Conservation (phyloP, 2,888 invertebrate species). For the Lepidochitona cinerea region DNA sequence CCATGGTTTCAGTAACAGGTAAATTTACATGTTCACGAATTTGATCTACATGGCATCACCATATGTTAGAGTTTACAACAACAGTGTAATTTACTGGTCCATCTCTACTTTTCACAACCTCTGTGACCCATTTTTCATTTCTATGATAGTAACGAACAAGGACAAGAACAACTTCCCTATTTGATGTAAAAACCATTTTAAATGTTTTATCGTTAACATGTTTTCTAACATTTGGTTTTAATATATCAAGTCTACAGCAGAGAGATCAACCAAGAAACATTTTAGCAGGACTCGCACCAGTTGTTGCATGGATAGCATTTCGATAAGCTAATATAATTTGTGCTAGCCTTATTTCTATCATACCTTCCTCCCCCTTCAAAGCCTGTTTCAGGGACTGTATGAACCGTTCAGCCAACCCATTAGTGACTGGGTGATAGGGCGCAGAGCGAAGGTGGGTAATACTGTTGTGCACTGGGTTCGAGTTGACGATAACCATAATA, state of each 20-base stretch:
- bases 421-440: slow-evolving; percentile 19
- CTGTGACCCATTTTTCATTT: neutral
- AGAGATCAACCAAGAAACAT: neutral
- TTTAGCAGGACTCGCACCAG: slow-evolving; percentile 7
- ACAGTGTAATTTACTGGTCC: neutral
- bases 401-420: slow-evolving; percentile 19
- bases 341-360: neutral
- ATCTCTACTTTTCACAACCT: neutral
- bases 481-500: too few species aligned
- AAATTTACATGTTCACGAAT: neutral
- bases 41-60: neutral
- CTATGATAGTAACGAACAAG: neutral
- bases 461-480: too few species aligned
- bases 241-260: neutral
- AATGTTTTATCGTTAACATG: neutral
- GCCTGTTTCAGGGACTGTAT: slow-evolving; percentile 13
- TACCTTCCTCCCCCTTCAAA: neutral
- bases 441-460: slow-evolving; percentile 21
- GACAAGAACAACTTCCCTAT: neutral
- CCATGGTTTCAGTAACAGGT: neutral
- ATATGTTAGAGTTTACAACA: neutral
- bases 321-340: slow-evolving; percentile 14
- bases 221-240: neutral
- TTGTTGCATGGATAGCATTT: slow-evolving; percentile 20
- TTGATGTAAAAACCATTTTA: neutral